phyloP scores from a whole-genome alignment of 2,113 vertebrate species.

The Oreochromis aureus region DNA sequence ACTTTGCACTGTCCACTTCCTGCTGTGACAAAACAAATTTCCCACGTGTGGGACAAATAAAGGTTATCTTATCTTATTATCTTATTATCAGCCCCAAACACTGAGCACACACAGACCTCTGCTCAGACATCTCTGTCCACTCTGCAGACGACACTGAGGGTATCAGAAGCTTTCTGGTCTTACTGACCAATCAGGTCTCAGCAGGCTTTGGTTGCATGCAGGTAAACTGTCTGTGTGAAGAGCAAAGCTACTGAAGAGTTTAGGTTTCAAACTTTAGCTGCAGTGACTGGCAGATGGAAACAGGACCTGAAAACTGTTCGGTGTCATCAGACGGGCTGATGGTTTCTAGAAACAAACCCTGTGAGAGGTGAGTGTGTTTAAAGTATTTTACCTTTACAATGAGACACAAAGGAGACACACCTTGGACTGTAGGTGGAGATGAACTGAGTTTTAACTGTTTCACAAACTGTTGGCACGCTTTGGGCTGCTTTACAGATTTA shows the following conservation, averaged over 20 bases:
- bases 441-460: neutral
- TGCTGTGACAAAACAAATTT: too few relatives aligned
- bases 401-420: neutral
- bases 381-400: neutral
- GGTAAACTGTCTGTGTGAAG: neutral
- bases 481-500: neutral
- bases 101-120: neutral
- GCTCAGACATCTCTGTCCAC: neutral
- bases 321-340: neutral
- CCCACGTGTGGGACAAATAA: too few relatives aligned
- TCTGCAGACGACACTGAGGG: neutral
- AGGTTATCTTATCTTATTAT: too few relatives aligned
- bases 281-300: neutral
- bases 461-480: neutral
- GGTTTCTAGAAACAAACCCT: fast-evolving
- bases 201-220: neutral
- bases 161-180: neutral
- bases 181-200: fast-evolving
- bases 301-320: neutral
- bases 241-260: neutral
- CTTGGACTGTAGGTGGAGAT: neutral
- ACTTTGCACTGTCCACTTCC: too few relatives aligned
- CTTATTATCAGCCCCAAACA: neutral
- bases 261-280: neutral
- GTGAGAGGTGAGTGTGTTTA: too few relatives aligned